Evolutionary conservation across 2,113 vertebrate genomes (phyloP).

Genomic region (Tenebrosternarchus preto): DNA sequence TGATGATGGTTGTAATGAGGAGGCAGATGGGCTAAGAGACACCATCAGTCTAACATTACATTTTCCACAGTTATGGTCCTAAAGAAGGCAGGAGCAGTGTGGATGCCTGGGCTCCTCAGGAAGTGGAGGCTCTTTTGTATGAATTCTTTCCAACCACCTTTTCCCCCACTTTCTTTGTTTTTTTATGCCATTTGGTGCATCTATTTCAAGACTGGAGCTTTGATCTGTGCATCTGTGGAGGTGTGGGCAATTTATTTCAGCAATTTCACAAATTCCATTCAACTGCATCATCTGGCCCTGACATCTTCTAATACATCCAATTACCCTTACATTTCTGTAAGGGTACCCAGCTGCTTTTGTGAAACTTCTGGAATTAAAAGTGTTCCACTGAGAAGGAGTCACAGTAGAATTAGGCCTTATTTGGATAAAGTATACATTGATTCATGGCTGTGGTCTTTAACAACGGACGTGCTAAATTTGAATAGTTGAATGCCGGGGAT

Average conservation of each 20-base stretch:
- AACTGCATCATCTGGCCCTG: background rate
- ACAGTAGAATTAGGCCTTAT: background rate
- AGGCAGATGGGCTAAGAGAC: constrained; percentile 18
- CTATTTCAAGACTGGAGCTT: constrained; percentile 14
- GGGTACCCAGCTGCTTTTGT: constrained; percentile 17
- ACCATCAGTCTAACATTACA: background rate
- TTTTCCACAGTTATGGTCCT: constrained; percentile 6
- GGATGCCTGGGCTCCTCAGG: background rate
- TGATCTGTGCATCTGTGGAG: constrained; percentile 11
- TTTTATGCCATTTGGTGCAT: constrained; percentile 3
- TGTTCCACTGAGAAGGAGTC: background rate
- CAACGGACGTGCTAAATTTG: background rate
- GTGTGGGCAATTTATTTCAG: constrained; percentile 21
- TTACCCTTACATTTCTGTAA: constrained; percentile 10
- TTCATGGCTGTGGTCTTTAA: background rate
- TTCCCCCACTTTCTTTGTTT: background rate
- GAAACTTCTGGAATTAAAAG: constrained; percentile 3
- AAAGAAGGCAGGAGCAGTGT: background rate
- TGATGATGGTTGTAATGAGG: constrained; percentile 1
- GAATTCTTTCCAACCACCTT: background rate
- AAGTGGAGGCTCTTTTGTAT: background rate
- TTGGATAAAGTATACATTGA: background rate
- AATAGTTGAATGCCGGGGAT: background rate
- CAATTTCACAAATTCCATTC: constrained; percentile 35
- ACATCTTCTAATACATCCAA: constrained; percentile 16